These are phyloP conservation scores for Augochlorella aurata DNA, from an alignment of 2,888 invertebrate species.

Conservation along the genomic window DNA sequence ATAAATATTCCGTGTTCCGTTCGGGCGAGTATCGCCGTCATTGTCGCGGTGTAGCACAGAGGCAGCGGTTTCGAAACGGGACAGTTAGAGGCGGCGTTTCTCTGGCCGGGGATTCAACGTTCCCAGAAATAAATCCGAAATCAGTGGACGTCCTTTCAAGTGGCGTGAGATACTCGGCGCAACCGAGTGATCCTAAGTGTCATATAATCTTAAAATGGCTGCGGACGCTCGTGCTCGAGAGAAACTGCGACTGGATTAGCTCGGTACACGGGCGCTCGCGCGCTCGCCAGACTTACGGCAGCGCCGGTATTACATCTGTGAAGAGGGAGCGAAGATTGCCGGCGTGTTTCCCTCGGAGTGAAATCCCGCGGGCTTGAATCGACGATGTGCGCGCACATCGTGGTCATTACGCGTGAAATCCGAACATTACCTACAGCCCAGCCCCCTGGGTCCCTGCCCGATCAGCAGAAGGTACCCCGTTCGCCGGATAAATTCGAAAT, in stretches of 20 bases:
- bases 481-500: conserved; percentile 41
- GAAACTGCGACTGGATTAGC: conserved; percentile 49
- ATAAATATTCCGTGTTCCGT: conserved; percentile 17
- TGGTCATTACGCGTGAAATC: conserved; percentile 50
- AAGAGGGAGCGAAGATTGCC: conserved; percentile 13
- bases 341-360: conserved; percentile 32
- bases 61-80: neutral
- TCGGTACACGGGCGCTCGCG: conserved; percentile 20
- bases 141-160: conserved; percentile 42
- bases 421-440: conserved; percentile 36
- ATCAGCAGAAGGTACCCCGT: conserved; percentile 7
- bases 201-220: conserved; percentile 46
- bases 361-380: conserved; percentile 29
- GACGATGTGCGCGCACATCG: neutral
- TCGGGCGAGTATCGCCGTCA: neutral
- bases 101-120: neutral
- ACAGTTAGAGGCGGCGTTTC: neutral
- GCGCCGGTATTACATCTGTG: conserved; percentile 31
- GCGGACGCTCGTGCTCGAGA: conserved; percentile 33
- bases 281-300: conserved; percentile 29
- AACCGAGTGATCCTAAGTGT: conserved; percentile 36
- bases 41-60: neutral
- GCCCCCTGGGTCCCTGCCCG: neutral
- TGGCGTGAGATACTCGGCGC: conserved; percentile 17
- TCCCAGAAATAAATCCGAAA: conserved; percentile 39